A percentile compares a stretch with the other conserved stretches of the same genome.
Evolutionary conservation across 2,113 vertebrate species (phyloP).

Genomic region (Zapornia atra): DNA sequence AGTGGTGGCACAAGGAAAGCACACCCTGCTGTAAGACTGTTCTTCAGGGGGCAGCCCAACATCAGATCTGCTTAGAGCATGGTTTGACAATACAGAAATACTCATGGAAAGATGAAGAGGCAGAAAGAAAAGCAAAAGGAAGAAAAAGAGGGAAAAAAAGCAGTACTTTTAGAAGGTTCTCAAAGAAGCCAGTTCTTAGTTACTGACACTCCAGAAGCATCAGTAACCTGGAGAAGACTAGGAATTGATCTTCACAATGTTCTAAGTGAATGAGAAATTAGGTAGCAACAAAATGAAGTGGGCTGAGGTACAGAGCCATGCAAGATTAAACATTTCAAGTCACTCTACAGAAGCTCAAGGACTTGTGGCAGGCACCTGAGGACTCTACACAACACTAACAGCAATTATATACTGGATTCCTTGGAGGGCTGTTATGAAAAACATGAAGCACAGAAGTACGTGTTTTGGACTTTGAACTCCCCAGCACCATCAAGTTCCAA

Average conservation of each 20-base stretch:
- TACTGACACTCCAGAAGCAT: not conserved
- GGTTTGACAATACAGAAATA: not conserved
- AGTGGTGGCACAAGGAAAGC: not conserved
- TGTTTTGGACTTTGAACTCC: not conserved
- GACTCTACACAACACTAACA: not conserved
- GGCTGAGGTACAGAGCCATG: accelerated
- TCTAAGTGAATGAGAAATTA: not conserved
- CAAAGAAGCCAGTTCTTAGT: not conserved
- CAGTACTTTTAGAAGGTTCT: not conserved
- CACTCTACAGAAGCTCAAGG: not conserved
- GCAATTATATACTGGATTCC: not conserved
- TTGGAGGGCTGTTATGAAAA: not conserved
- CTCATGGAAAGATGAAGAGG: not conserved
- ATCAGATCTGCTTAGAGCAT: not conserved
- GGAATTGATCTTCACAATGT: not conserved
- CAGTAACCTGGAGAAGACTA: not conserved
- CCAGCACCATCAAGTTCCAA: not conserved
- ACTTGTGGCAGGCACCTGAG: not conserved
- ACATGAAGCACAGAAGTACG: not conserved
- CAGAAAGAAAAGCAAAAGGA: not conserved
- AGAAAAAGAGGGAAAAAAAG: not conserved
- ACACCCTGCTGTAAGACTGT: not conserved
- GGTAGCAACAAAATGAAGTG: not conserved
- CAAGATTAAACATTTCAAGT: not conserved
- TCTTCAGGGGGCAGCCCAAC: not conserved